Conservation (phyloP, 2,113 vertebrate genomes). For the Anolis sagrei region DNA sequence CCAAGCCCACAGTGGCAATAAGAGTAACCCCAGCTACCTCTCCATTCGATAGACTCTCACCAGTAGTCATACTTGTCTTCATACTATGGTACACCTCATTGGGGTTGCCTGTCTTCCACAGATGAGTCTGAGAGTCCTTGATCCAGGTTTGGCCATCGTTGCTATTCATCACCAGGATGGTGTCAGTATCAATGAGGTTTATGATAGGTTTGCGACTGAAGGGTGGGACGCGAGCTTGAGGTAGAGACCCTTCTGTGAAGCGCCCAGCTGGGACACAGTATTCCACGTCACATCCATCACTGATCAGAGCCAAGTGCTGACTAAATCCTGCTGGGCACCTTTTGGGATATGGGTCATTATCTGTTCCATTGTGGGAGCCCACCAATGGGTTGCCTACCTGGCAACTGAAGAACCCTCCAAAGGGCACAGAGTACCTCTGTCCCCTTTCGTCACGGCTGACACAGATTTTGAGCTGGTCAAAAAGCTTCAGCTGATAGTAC, state of each 20-base stretch:
- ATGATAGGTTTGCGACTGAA: conserved; percentile 79
- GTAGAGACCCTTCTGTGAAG: conserved; percentile 80
- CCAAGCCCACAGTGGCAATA: conserved; percentile 46
- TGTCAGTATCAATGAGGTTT: conserved; percentile 74
- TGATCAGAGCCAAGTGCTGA: conserved; percentile 87
- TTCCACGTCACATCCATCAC: conserved; percentile 88
- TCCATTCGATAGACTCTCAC: conserved; percentile 40
- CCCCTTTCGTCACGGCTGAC: conserved; percentile 82
- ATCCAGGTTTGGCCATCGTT: conserved; percentile 82
- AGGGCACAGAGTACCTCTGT: conserved; percentile 75
- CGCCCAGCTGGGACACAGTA: conserved; percentile 84
- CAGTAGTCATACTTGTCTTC: neutral
- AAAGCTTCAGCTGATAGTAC: conserved; percentile 75
- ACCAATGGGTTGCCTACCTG: conserved; percentile 81
- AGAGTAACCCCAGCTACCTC: conserved; percentile 49
- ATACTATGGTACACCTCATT: conserved; percentile 64
- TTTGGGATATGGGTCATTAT: conserved; percentile 50
- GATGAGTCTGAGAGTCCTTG: conserved; percentile 75
- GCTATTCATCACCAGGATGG: conserved; percentile 80
- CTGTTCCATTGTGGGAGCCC: neutral
- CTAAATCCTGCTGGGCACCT: conserved; percentile 86
- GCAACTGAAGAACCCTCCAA: conserved; percentile 93
- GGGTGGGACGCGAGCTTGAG: conserved; percentile 81
- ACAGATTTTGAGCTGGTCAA: conserved; percentile 84
- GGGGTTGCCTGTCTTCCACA: conserved; percentile 78